Evolutionary conservation across 2,888 invertebrate species (phyloP), one percentile per base, ranked within the genome.

Genomic region (Scaptomyza polygonia): DNA sequence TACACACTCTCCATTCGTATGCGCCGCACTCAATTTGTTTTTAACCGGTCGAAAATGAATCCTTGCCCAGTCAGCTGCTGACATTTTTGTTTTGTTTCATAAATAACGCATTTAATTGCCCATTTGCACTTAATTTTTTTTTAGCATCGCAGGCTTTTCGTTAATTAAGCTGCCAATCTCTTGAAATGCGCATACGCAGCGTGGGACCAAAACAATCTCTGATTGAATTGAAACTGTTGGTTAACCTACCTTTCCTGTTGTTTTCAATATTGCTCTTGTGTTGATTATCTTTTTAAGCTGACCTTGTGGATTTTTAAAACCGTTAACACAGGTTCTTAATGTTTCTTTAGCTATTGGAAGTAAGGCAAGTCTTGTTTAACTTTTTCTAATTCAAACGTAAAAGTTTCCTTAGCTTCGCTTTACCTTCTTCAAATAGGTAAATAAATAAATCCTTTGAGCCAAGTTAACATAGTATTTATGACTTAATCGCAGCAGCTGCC

Each of bases 101-200:
- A 85, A 85, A 85, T 86, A 77, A 72, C 72, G 62, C 76, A 77
- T 63, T 79, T 86, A 87, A 87, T 82, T 86, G 79, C 63, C 88
- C 79, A 85, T 85, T 85, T 82, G 85, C 84, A 87, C 88, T 85
- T 86, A 85, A 85, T 87, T 87, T 76, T 80, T 86, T 59, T 58
- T 52, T 74, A 61, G 48, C 14, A 53, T 43, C 51, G 30, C 43
- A 56, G 64, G 51, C 66, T 54, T 58, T 72, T 16, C 55, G 66
- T 76, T 81, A 82, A 86, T 86, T 77, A 82, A 86, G 81, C 80
- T 70, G 74, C 85, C 66, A 63, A 67, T 57, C 70, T 57, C 61
- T 39, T 14, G 53, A 54, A 62, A 73, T 79, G 71, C 81, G 67
- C 47, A 86, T 81, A 81, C 81, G 81, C 86, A 83, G 80, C 74